Base-by-base conservation (phyloP, 1,140 invertebrate genomes). In the Teleopsis dalmanni region DNA sequence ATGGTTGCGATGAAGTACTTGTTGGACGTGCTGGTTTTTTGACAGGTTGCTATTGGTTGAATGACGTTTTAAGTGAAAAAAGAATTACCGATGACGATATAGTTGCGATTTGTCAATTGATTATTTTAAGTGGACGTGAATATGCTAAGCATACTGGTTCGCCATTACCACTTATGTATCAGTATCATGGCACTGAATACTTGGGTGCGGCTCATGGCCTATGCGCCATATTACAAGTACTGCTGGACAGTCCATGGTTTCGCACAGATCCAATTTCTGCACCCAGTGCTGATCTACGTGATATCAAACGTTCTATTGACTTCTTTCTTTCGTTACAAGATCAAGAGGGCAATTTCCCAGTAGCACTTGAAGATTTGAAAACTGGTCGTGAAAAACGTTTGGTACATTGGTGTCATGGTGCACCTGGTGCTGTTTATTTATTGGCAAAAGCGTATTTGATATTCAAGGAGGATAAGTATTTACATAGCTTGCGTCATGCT, bases 331-430 rank as follows among this genome's bases (percentile, higher is more conserved):
- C 63, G 54, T 86, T 50, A 63, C 84, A 88, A 72, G 79, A 78
- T 40, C 42, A 63, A 3, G 75, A 82, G 44, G 87, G 85, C 2
- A 91, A 91, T 65, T 91, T 88, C 72, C 85, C 88, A 0, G 80
- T 80, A 51, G 81, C 82, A 3, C 76, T 84, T 61, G 85, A 88
- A 63, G 86, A 91, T 68, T 57, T 84, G 35, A 58, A 59, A 3
- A 62, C 60, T 21, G 59, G 72, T 10, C 55, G 65, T 6, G 72
- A 73, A 3, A 67, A 76, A 51, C 82, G 87, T 52, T 61, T 92
- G 3, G 79, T 92, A 4, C 89, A 93, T 61, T 92, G 88, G 88
- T 93, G 89, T 72, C 88, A 92, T 71, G 89, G 90, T 2, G 87
- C 88, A 25, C 82, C 87, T 37, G 87, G 88, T 8, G 78, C 82